Conservation (phyloP, 1,140 invertebrate species). For the Drosophila orosa region DNA sequence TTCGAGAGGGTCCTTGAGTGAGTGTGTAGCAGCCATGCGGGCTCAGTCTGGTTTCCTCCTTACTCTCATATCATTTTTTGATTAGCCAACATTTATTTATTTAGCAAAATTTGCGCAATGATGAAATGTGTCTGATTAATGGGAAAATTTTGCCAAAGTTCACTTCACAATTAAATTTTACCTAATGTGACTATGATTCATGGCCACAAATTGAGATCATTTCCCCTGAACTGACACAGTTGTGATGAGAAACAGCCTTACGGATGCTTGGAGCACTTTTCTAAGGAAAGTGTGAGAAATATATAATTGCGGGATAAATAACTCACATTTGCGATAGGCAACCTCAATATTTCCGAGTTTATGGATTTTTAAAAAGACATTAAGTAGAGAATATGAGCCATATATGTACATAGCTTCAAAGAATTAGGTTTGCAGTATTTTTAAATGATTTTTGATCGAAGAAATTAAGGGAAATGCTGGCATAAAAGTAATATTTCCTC, state of each 20-base stretch:
- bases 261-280: slow-evolving; percentile 6
- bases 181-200: slow-evolving; percentile 16
- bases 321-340: background rate
- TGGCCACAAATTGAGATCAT: slow-evolving; percentile 22
- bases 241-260: slow-evolving; percentile 5
- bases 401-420: too few species aligned
- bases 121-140: slow-evolving; percentile 7
- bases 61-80: background rate
- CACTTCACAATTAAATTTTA: slow-evolving; percentile 3
- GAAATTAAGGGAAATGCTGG: background rate
- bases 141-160: background rate
- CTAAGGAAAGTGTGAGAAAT: slow-evolving; percentile 4
- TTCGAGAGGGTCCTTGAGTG: slow-evolving; percentile 20
- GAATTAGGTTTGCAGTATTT: background rate
- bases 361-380: background rate
- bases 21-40: slow-evolving; percentile 29
- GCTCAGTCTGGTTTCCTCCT: background rate
- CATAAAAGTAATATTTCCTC: background rate
- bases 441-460: background rate
- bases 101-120: background rate
- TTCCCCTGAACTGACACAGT: slow-evolving; percentile 37
- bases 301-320: background rate
- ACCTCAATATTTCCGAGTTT: background rate
- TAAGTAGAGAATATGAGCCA: background rate
- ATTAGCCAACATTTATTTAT: slow-evolving; percentile 10